These are phyloP conservation scores for Lasioglossum vierecki DNA, from an alignment of 2,888 invertebrate genomes.

Conservation along the genomic window DNA sequence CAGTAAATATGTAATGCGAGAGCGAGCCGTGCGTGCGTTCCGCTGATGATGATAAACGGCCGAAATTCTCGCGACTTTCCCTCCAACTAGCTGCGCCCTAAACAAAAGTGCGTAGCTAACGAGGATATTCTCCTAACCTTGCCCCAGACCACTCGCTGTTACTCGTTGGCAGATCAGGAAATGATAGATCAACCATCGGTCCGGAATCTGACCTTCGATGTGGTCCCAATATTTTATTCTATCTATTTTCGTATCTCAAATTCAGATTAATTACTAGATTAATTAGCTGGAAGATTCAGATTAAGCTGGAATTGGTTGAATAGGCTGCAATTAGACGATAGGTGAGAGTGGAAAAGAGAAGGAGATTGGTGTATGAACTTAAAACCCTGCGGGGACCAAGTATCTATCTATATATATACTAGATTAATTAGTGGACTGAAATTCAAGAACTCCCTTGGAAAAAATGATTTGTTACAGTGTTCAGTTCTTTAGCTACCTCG, in stretches of 20 bases:
- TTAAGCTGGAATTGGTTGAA: too few relatives aligned
- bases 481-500: too few relatives aligned
- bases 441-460: too few relatives aligned
- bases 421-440: background rate
- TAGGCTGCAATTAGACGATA: too few relatives aligned
- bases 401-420: background rate
- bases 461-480: too few relatives aligned
- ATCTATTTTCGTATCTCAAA: background rate
- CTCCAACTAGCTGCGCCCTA: slow-evolving; percentile 28
- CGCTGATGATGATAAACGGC: slow-evolving; percentile 70
- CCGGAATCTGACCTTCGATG: background rate
- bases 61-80: slow-evolving; percentile 42
- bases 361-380: too few relatives aligned
- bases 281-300: too few relatives aligned
- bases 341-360: too few relatives aligned
- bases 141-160: background rate
- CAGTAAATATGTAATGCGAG: slow-evolving; percentile 49
- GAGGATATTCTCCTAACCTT: slow-evolving; percentile 7
- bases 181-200: background rate
- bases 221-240: background rate
- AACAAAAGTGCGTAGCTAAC: slow-evolving; percentile 36
- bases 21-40: slow-evolving; percentile 23
- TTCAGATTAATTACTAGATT: background rate
- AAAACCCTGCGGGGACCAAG: too few relatives aligned
- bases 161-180: background rate